Base-by-base conservation (phyloP, 2,113 vertebrate species). In the Siniperca chuatsi region DNA sequence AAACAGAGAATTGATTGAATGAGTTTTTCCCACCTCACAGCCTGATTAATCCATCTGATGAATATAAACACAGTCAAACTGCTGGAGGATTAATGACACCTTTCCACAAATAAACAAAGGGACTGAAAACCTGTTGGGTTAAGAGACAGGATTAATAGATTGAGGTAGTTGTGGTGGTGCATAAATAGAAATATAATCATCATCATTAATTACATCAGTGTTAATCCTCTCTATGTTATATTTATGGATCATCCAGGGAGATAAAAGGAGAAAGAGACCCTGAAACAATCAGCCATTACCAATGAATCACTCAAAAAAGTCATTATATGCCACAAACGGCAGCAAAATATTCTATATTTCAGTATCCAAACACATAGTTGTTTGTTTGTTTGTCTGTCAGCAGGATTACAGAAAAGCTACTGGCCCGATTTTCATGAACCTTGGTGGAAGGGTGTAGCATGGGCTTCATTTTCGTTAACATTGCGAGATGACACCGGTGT, bases 141-240 rank as follows among this genome's bases (percentile, higher is more conserved):
- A 42, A 70, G 8, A 67, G 65, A 50, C 18, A 5, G 42, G 48
- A 65, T 79, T 78, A 86, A 58, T 37, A 81, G 67, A 55, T 37
- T 23, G 6, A 57, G 37, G 25, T 18, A 20, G 6, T 35, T 70
- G 18, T 65, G 20, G 12, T 13, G 21, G 58, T 42, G 67, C 61
- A 62, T 81, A 33, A 76, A 68, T 71, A 67, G 1, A 75, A 66
- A 82, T 68, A 50, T 0, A 69, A 58, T 68, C 71, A 50, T 0
- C 65, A 58, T 68, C 71, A 65, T 74, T 7, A 10, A 64, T 73
- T 55, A 9, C 10, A 57, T 72, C 29, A 33, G 18, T 0, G 58
- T 55, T 73, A 42, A 61, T 81, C 58, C 67, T 46, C 57, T 61
- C 18, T 60, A 6, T 7, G 18, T 10, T 55, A 4, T 3, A n/a